A percentile compares a stretch with the other conserved stretches of the same genome.
These are phyloP conservation scores for Papilio elwesi DNA, from an alignment of 2,888 invertebrate genomes.

Conservation along the genomic window DNA sequence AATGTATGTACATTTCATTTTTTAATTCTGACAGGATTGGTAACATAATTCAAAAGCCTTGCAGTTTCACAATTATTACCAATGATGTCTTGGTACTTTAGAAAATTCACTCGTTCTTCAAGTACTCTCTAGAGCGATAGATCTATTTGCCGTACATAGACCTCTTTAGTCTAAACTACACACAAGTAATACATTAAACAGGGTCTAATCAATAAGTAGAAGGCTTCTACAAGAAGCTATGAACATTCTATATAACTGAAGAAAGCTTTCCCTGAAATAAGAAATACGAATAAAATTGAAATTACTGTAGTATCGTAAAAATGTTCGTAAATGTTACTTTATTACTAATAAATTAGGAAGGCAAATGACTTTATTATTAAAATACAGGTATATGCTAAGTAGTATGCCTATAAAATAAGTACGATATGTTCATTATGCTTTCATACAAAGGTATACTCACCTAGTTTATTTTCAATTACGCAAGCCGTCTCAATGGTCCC, in stretches of 20 bases:
- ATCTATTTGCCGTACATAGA: too few species aligned
- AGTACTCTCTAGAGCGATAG: too few species aligned
- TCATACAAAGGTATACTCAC: constrained; percentile 14
- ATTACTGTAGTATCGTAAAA: background rate
- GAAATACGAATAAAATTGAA: background rate
- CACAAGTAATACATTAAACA: too few species aligned
- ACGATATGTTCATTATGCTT: background rate
- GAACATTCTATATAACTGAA: background rate
- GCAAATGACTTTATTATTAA: background rate
- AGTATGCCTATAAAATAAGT: background rate
- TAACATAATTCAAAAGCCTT: too few species aligned
- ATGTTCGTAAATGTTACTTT: background rate
- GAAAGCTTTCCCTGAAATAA: background rate
- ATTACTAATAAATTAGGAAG: background rate
- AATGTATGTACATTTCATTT: too few species aligned
- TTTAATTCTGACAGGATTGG: too few species aligned
- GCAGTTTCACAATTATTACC: too few species aligned
- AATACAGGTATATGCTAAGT: background rate
- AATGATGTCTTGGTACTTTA: too few species aligned
- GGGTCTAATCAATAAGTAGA: too few species aligned
- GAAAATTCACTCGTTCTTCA: too few species aligned
- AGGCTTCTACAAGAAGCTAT: too few species aligned
- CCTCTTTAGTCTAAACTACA: too few species aligned
- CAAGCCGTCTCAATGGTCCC: constrained; percentile 19
- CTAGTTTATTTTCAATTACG: constrained; percentile 28